Percentiles rank a stretch among this genome's conserved stretches.
These are phyloP conservation scores for Trachelus stipa DNA, from an alignment of 2,888 invertebrate genomes.

Conservation along the genomic window DNA sequence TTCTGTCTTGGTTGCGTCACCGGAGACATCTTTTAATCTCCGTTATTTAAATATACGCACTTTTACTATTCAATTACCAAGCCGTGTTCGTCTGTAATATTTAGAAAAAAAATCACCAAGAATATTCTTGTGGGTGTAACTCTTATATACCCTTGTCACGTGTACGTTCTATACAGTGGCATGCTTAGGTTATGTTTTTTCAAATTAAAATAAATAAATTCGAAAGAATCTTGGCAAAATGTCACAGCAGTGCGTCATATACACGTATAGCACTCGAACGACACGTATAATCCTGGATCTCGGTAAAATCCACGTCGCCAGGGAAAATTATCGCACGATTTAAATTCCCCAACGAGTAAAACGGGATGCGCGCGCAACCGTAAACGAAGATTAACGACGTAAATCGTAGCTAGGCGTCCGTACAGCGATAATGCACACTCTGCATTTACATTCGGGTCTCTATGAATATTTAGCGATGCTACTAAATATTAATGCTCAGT, in stretches of 20 bases:
- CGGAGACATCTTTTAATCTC: not conserved
- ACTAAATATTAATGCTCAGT: not conserved
- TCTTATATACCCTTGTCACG: not conserved
- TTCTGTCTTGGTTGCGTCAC: not conserved
- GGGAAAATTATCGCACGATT: slow-evolving; percentile 35
- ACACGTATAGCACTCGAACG: not conserved
- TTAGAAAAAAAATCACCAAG: not conserved
- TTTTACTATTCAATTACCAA: not conserved
- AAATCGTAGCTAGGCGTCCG: not conserved
- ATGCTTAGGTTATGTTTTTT: not conserved
- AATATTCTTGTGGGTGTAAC: not conserved
- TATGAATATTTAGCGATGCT: slow-evolving; percentile 41
- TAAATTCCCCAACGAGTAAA: slow-evolving; percentile 39
- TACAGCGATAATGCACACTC: slow-evolving; percentile 29
- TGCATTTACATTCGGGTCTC: slow-evolving; percentile 41
- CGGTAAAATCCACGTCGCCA: not conserved
- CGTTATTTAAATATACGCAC: not conserved
- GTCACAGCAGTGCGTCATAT: not conserved
- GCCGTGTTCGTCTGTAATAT: not conserved
- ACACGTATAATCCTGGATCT: not conserved
- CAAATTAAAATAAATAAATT: not conserved
- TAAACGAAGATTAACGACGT: not conserved
- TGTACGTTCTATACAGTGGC: too few relatives aligned
- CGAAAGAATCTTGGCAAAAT: not conserved
- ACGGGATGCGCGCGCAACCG: slow-evolving; percentile 17